Base-by-base conservation (phyloP, 2,797 vertebrate genomes). In the Pipistrellus nathusii region DNA sequence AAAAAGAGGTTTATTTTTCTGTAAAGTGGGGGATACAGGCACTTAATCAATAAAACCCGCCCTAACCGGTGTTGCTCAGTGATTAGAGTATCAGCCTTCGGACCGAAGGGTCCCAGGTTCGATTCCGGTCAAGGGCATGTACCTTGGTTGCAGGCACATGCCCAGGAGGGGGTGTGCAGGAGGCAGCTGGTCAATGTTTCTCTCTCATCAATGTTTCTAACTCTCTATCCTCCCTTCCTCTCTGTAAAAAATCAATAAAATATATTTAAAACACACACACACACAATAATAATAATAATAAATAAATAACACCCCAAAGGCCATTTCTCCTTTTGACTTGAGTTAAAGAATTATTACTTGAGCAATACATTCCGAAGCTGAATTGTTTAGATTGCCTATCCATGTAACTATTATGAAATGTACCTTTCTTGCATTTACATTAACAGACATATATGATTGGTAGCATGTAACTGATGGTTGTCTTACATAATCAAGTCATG, bases 41-140 rank as follows among this genome's bases (percentile, higher is more conserved):
- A 32, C 55, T 95, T 93, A 53, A 83, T 6, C 68, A 80, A 72
- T 55, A 59, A 88, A 86, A 90, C 90, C 95, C 53, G 3, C 53
- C 21, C 8, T 55, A 23, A 23, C 53, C 53, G 8, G 53, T 23
- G 21, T 55, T 8, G 53, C 53, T 55, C 8, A 55, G 53, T 23
- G 53, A 20, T 21, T 55, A 55, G 53, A 55, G 53, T 8, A 7
- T 55, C 53, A 2, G 18, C 53, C 53, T 55, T 20, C 20, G 0
- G 53, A 55, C 53, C 10, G 21, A 55, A 55, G 53, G 20, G 53
- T 55, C 53, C 53, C 53, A 55, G 53, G 53, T 55, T 55, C 53
- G 8, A 55, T 55, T 21, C 53, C 8, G 2, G 53, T 55, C 53
- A 55, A 55, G 53, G 53, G 53, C 53, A 23, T 55, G 53, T 55